Conservation (phyloP, 2,113 vertebrate species). For the Plecturocebus donacophilus region DNA sequence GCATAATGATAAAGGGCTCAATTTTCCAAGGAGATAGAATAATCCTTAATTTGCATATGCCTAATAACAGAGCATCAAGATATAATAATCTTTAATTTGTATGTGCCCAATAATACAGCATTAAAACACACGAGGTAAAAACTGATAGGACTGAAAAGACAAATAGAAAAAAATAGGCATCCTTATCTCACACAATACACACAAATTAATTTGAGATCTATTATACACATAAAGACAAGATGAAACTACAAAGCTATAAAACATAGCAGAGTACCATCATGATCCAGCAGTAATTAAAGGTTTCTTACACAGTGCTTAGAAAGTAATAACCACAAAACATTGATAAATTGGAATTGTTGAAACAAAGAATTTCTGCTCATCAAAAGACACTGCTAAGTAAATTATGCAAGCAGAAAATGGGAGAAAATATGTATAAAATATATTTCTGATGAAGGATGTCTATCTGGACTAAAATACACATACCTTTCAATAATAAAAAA, state of each 20-base stretch:
- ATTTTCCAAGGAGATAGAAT: not conserved
- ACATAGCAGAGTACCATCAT: not conserved
- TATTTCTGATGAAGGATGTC: not conserved
- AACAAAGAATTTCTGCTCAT: not conserved
- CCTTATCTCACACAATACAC: not conserved
- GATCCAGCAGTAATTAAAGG: not conserved
- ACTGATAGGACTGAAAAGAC: not conserved
- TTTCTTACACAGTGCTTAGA: not conserved
- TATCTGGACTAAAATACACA: not conserved
- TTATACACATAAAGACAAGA: not conserved
- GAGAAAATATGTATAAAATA: not conserved
- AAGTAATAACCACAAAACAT: rapidly evolving
- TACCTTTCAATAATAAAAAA: not conserved
- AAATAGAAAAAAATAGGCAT: too few species aligned
- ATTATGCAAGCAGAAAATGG: not conserved
- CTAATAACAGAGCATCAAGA: too few species aligned
- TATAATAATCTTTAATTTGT: not conserved
- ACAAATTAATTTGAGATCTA: not conserved
- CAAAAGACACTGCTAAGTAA: not conserved
- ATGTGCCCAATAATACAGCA: too few species aligned
- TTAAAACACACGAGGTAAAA: not conserved
- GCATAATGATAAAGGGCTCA: rapidly evolving
- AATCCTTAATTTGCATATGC: too few species aligned
- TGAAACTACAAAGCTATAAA: too few species aligned
- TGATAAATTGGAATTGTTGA: not conserved